phyloP scores from a whole-genome alignment of 2,888 invertebrate species.

The Hypsopygia costalis region DNA sequence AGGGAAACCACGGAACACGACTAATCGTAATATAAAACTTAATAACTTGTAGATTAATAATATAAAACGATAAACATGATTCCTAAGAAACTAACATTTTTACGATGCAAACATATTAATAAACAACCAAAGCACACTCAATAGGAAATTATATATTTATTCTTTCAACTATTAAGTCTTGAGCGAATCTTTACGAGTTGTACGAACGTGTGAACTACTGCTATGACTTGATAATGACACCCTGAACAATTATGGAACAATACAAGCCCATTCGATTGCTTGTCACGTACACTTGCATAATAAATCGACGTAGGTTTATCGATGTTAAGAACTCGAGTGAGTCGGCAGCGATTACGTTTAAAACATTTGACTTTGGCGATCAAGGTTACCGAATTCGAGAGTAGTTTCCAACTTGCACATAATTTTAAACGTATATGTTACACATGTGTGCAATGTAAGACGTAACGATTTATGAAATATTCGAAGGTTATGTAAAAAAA shows the following conservation, averaged over 20 bases:
- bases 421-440: neutral
- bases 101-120: too few species aligned
- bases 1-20: too few species aligned
- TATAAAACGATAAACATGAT: too few species aligned
- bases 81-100: too few species aligned
- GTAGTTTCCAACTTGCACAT: neutral
- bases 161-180: neutral
- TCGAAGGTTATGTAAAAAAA: too few species aligned
- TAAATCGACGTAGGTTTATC: conserved; percentile 8
- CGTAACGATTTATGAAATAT: too few species aligned
- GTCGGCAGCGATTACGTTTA: conserved; percentile 4
- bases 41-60: too few species aligned
- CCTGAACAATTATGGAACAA: conserved; percentile 7
- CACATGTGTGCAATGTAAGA: too few species aligned
- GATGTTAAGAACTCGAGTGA: neutral
- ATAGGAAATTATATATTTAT: neutral
- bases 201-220: neutral
- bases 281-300: conserved; percentile 17
- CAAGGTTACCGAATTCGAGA: conserved; percentile 12
- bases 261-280: conserved; percentile 9
- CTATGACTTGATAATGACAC: neutral
- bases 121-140: too few species aligned
- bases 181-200: neutral
- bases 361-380: conserved; percentile 11
- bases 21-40: too few species aligned